Percentiles rank a stretch among this genome's conserved stretches.
Evolutionary conservation across 2,888 invertebrate species (phyloP).

Genomic region (Oscheius sp.): DNA sequence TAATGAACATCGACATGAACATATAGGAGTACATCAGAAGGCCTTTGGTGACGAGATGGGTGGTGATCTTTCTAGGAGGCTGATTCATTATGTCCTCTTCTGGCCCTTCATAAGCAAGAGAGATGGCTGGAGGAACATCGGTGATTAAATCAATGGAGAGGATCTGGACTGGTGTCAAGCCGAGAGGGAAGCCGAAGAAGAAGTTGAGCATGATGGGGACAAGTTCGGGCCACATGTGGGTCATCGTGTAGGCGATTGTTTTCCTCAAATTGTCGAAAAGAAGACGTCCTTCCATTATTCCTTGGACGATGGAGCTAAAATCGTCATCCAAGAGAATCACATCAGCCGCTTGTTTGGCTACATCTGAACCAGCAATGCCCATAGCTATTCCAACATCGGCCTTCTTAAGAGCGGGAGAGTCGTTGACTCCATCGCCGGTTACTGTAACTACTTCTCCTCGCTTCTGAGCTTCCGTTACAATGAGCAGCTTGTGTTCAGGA

Average conservation of each 20-base stretch:
- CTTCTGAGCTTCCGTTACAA: slow-evolving; percentile 48
- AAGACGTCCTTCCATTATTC: slow-evolving; percentile 48
- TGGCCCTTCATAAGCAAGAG: slow-evolving; percentile 64
- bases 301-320: slow-evolving; percentile 54
- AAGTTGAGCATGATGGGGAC: slow-evolving; percentile 67
- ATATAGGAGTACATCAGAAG: slow-evolving; percentile 63
- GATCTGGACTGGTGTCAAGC: slow-evolving; percentile 64
- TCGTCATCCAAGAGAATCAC: slow-evolving; percentile 59
- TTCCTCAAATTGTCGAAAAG: slow-evolving; percentile 47
- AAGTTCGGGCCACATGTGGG: slow-evolving; percentile 65
- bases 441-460: slow-evolving; percentile 49
- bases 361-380: slow-evolving; percentile 58
- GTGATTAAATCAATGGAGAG: slow-evolving; percentile 62
- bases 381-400: slow-evolving; percentile 61
- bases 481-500: slow-evolving; percentile 52
- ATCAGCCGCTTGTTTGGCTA: slow-evolving; percentile 62
- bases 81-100: slow-evolving; percentile 66
- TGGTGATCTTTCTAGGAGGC: slow-evolving; percentile 51
- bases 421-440: slow-evolving; percentile 54
- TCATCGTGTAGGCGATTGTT: slow-evolving; percentile 64
- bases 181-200: slow-evolving; percentile 63
- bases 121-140: slow-evolving; percentile 64
- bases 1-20: slow-evolving; percentile 63
- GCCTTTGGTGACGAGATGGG: slow-evolving; percentile 60
- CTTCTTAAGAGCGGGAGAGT: slow-evolving; percentile 54